Conservation (phyloP, 2,113 vertebrate genomes). For the Herpailurus yagouaroundi region DNA sequence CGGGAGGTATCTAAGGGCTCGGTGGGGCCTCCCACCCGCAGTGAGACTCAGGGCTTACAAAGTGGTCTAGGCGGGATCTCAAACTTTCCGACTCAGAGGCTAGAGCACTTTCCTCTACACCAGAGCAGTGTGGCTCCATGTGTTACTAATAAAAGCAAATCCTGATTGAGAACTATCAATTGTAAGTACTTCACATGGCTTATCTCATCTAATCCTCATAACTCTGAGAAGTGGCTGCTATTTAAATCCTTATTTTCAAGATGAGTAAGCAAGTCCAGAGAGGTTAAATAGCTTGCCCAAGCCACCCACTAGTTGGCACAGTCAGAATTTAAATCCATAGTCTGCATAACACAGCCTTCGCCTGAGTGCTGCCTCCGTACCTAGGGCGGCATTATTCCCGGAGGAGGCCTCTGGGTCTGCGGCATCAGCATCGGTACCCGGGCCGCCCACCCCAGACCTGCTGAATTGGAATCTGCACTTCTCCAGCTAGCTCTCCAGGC, state of each 20-base stretch:
- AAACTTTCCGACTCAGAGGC: background rate
- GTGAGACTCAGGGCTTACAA: background rate
- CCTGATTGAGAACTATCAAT: slow-evolving; percentile 53
- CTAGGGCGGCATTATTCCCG: background rate
- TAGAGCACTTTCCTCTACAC: background rate
- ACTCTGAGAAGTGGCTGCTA: slow-evolving; percentile 17
- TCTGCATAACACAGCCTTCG: background rate
- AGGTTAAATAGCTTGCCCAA: slow-evolving; percentile 38
- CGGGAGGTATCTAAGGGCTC: background rate
- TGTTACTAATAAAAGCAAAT: slow-evolving; percentile 58
- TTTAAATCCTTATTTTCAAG: slow-evolving; percentile 68
- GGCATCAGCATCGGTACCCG: too few relatives aligned
- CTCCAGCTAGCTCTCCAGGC: background rate
- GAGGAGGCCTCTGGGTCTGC: background rate
- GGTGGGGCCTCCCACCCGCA: background rate
- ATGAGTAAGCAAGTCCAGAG: slow-evolving; percentile 46
- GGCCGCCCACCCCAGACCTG: rapidly evolving
- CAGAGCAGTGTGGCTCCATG: background rate
- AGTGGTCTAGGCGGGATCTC: background rate
- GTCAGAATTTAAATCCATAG: slow-evolving; percentile 21
- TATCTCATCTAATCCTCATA: slow-evolving; percentile 66
- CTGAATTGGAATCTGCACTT: background rate
- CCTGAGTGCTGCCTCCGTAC: rapidly evolving
- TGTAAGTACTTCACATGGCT: slow-evolving; percentile 38
- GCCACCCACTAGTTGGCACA: slow-evolving; percentile 4